Evolutionary conservation across 2,113 vertebrate species (phyloP), one percentile per base, ranked within the genome.

Genomic region (Rhadina sibilatrix): DNA sequence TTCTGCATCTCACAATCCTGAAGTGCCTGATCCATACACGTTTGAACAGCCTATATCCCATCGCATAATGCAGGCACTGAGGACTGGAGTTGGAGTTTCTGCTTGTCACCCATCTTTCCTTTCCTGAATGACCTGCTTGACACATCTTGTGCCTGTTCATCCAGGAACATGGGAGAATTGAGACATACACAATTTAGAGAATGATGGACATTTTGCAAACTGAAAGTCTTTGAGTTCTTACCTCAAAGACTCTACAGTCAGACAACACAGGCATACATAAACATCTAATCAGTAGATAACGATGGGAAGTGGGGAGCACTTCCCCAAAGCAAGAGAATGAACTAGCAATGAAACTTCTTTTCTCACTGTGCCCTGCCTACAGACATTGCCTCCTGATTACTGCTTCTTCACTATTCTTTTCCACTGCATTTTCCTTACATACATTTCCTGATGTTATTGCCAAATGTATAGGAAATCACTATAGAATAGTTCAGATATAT

Each of bases 231-330:
- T 23, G n/a, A 78, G n/a, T 33, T 70, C 31, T 61, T 78, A 40
- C 14, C 23, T 66, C 33, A 44, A 59, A 44, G 78, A 42, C 60
- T 81, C 54, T 46, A 52, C 9, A 61, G 63, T 54, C 69, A 91
- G n/a, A 27, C 54, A 82, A 47, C 1, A 3, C 3, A 84, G 85
- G 54, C 4, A 2, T 31, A 68, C 28, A 49, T 0, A 70, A 30
- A 52, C 15, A 37, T 49, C 38, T 69, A 2, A 78, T 44, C 42
- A 77, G 69, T 6, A 80, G 56, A 53, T 15, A 74, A 49, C 0
- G 1, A 56, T 47, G 25, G 33, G 23, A 85, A 82, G 24, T 12
- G n/a, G 20, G 49, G 10, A 66, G 57, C 24, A 77, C 23, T 60
- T 60, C 35, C 23, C 57, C 49, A 68, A 87, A 79, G 64, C 15